A percentile compares a stretch with the other conserved stretches of the same genome.
Conservation (phyloP, 1,140 invertebrate species). For the Orchesella cincta region DNA sequence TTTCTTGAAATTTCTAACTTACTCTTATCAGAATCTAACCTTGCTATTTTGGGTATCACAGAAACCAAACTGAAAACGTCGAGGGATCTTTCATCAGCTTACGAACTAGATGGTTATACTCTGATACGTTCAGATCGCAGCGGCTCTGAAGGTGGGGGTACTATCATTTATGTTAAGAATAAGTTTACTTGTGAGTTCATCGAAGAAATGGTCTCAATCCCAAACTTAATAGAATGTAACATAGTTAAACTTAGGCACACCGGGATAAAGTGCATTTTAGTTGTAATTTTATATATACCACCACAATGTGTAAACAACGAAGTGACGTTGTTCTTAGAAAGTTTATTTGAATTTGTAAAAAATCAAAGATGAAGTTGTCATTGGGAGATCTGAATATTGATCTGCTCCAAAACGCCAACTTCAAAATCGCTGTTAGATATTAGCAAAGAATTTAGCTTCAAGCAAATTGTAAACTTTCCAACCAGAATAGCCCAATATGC, state of each 20-base stretch:
- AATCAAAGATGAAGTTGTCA: neutral
- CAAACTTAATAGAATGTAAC: neutral
- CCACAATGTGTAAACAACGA: neutral
- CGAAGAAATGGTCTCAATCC: neutral
- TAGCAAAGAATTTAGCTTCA: neutral
- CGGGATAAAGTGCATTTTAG: neutral
- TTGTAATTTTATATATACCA: neutral
- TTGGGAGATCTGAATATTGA: neutral
- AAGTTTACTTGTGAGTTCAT: neutral
- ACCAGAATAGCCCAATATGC: slow-evolving; percentile 3
- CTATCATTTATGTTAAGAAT: neutral
- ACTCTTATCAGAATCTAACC: neutral
- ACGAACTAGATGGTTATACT: neutral
- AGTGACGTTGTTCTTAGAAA: no score
- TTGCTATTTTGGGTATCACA: neutral
- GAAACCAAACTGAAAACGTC: neutral
- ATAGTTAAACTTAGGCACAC: neutral
- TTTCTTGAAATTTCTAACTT: neutral
- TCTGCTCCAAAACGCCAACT: neutral
- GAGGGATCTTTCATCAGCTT: neutral
- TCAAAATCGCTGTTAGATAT: neutral
- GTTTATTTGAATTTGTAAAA: neutral
- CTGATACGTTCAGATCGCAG: neutral
- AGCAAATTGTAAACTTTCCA: neutral
- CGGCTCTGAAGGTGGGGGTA: neutral